A percentile compares a stretch with the other conserved stretches of the same genome.
phyloP scores from a whole-genome alignment of 2,113 vertebrate genomes.

The Bucco capensis region DNA sequence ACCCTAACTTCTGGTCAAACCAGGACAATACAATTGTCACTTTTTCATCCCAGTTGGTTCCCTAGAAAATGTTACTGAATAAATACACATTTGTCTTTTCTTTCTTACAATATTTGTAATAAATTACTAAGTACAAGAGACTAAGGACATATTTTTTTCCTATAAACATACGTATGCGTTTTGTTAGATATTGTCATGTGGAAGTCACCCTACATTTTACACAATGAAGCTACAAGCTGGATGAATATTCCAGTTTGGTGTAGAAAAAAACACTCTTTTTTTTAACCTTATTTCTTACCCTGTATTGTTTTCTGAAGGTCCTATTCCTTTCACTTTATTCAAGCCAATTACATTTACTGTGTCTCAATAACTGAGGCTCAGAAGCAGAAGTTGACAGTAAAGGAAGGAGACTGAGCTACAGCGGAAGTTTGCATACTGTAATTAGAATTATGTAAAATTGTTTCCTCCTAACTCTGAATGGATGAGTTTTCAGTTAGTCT shows the following conservation, averaged over 20 bases:
- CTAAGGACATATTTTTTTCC: neutral
- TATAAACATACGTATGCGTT: neutral
- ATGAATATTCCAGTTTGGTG: neutral
- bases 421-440: neutral
- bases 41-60: neutral
- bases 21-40: too few species aligned
- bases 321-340: neutral
- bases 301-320: neutral
- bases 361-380: neutral
- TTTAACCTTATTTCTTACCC: neutral
- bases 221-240: neutral
- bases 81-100: neutral
- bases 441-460: neutral
- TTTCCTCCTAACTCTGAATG: neutral
- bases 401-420: neutral
- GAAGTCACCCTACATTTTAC: neutral
- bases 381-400: neutral
- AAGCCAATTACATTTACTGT: neutral
- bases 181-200: neutral
- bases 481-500: neutral
- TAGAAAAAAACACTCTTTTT: neutral
- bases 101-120: neutral
- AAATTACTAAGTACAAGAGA: neutral
- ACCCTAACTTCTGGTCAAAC: too few species aligned
- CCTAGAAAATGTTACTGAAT: neutral